These are phyloP conservation scores for Carcina quercana DNA, from an alignment of 2,888 invertebrate genomes.

Conservation along the genomic window DNA sequence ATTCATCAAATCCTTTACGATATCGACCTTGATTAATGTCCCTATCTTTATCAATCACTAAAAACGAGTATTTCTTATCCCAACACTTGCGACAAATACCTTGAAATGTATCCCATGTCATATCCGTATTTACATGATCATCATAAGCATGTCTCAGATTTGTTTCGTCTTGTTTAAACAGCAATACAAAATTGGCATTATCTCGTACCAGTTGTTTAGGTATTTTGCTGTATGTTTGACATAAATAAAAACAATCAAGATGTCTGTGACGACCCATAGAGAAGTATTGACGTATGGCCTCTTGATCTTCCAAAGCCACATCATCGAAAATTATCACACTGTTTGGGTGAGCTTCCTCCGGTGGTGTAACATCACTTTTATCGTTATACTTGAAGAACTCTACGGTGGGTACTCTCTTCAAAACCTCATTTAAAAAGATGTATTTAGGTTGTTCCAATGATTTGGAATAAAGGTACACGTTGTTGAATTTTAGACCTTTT, in stretches of 20 bases:
- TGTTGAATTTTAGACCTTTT: background rate
- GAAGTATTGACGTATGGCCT: conserved; percentile 6
- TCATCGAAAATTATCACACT: conserved; percentile 18
- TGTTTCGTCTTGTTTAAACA: conserved; percentile 26
- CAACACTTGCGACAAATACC: conserved; percentile 14
- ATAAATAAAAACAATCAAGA: conserved; percentile 11
- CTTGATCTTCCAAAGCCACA: conserved; percentile 15
- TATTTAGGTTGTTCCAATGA: background rate
- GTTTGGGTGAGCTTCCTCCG: conserved; percentile 13
- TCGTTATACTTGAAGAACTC: background rate
- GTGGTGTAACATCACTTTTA: background rate
- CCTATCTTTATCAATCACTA: conserved; percentile 20
- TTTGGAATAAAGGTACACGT: background rate
- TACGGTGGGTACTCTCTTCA: background rate
- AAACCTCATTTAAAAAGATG: background rate
- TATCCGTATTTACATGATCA: conserved; percentile 23
- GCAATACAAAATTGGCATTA: conserved; percentile 19
- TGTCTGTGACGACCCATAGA: no score
- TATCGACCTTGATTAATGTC: conserved; percentile 6
- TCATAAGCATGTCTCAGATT: conserved; percentile 26
- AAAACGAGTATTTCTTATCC: conserved; percentile 9
- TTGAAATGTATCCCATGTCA: conserved; percentile 19
- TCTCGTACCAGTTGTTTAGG: conserved; percentile 27
- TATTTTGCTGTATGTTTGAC: conserved; percentile 26
- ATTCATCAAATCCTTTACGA: conserved; percentile 3